These are phyloP conservation scores for Pedetes capensis DNA, from an alignment of 2,113 vertebrate genomes.

Conservation along the genomic window DNA sequence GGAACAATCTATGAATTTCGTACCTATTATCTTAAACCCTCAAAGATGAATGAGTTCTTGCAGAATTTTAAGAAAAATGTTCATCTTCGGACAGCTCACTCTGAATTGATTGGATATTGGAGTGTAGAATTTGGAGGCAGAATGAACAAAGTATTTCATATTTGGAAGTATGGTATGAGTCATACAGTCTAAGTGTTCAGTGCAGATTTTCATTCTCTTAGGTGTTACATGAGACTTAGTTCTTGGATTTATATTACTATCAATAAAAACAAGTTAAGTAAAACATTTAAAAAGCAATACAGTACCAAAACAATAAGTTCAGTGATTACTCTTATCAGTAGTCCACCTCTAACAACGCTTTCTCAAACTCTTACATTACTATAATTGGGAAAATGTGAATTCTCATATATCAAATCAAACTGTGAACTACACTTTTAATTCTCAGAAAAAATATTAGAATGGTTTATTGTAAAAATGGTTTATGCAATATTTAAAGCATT, in stretches of 20 bases:
- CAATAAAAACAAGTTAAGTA: not conserved
- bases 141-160: slow-evolving; percentile 92
- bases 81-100: slow-evolving; percentile 89
- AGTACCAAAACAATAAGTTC: not conserved
- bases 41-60: slow-evolving; percentile 88
- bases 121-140: slow-evolving; percentile 89
- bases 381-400: not conserved
- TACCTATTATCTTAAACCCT: slow-evolving; percentile 88
- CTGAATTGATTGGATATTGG: slow-evolving; percentile 92
- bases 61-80: slow-evolving; percentile 87
- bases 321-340: not conserved
- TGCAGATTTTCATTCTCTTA: slow-evolving; percentile 10
- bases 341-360: not conserved
- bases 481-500: slow-evolving; percentile 4
- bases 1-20: slow-evolving; percentile 92
- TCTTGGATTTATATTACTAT: not conserved
- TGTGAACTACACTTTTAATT: not conserved
- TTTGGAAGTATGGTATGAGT: slow-evolving; percentile 93
- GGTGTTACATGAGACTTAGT: not conserved
- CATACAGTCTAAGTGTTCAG: not conserved
- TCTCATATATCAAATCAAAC: not conserved
- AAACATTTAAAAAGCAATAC: not conserved
- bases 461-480: not conserved
- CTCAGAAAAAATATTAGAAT: not conserved
- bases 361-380: not conserved